Base-by-base conservation (phyloP, 2,888 invertebrate species). In the Pristionchus maxplancki region DNA sequence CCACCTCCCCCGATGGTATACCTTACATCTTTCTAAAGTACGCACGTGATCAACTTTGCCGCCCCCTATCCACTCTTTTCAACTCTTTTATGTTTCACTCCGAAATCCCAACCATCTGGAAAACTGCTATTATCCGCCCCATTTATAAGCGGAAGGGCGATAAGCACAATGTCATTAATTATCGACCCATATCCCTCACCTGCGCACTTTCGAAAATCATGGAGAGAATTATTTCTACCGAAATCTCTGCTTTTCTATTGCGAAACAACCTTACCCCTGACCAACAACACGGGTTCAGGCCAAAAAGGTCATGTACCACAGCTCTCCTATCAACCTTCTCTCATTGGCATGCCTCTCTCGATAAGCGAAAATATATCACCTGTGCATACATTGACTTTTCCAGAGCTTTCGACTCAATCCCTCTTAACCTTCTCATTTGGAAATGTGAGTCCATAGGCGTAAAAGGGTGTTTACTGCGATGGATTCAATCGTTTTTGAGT, bases 11-110 rank as follows among this genome's bases (percentile, higher is more conserved):
- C 15, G 82, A 83, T 17, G 4, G 5, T 2, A 83, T 83, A 15
- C 82, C 82, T 20, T 83, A 83, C 53, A 53, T 83, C 34, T 83
- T 83, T 20, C 82, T 83, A 13, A 83, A 83, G 20, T 1, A 13
- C 3, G 53, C 82, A 6, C 3, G 13, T 1, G 11, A 24, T 15
- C n/a, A 24, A 4, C 15, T 83, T 34, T 28, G n/a, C 15, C 2
- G 50, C 34, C 82, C 82, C 31, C 53, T 83, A 0, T 53, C 82
- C 34, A 83, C 53, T 15, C 82, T 83, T 53, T 83, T 83, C 53
- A 50, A 83, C 53, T 3, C 11, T 20, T 83, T 83, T 20, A 31
- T 53, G 15, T 15, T 83, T 8, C 50, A 50, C 9, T 53, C 53
- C 31, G 53, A 9, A 2, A 20, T 17, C 11, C 82, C 82, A 9